Percentiles rank a stretch among this genome's conserved stretches.
Evolutionary conservation across 2,888 invertebrate species (phyloP).

Genomic region (Strigamia transsilvanica): DNA sequence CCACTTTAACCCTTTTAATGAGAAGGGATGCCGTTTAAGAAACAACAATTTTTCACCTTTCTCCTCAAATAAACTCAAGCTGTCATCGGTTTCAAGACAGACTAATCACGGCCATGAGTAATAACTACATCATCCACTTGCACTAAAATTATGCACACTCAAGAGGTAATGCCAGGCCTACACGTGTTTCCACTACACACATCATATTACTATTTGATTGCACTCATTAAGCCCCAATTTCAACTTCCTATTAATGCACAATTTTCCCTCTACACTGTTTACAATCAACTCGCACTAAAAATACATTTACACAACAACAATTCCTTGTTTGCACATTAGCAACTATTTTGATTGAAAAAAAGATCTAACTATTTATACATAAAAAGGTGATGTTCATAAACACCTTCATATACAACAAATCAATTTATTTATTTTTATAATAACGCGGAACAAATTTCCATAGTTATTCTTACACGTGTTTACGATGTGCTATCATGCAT

Average conservation of each 20-base stretch:
- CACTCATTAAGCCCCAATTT: conserved; percentile 30
- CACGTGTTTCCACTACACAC: conserved; percentile 38
- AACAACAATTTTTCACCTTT: conserved; percentile 40
- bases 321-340: neutral
- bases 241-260: conserved; percentile 1
- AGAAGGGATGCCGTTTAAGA: neutral
- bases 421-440: neutral
- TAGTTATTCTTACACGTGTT: conserved; percentile 26
- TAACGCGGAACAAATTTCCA: neutral
- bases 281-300: conserved; percentile 2
- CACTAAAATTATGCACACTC: conserved; percentile 40
- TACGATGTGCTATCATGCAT: conserved; percentile 18
- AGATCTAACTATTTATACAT: neutral
- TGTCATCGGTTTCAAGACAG: conserved; percentile 29
- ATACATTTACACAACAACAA: neutral
- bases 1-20: conserved; percentile 29
- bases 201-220: conserved; percentile 43
- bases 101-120: conserved; percentile 33
- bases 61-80: conserved; percentile 19
- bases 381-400: neutral
- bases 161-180: conserved; percentile 24
- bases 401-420: neutral
- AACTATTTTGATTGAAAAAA: neutral
- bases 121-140: conserved; percentile 42
- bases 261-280: neutral